Percentiles rank a stretch among this genome's conserved stretches.
These are phyloP conservation scores for Cyphomyrus plagiostoma DNA, from an alignment of 2,113 vertebrate species.

Conservation along the genomic window DNA sequence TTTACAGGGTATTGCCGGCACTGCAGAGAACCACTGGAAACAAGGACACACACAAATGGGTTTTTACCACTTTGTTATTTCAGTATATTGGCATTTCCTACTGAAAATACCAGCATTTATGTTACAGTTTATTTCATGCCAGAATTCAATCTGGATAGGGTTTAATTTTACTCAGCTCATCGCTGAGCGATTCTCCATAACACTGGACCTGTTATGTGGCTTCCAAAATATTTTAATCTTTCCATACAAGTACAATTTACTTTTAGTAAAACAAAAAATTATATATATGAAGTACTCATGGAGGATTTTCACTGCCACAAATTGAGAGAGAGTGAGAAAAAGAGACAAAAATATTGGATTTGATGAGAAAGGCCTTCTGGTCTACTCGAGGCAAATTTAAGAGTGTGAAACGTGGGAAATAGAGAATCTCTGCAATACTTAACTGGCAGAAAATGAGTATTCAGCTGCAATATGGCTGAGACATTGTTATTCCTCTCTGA, in stretches of 20 bases:
- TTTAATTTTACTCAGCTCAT: neutral
- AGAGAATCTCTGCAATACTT: slow-evolving; percentile 38
- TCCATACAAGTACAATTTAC: neutral
- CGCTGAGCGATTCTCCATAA: neutral
- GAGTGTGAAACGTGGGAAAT: slow-evolving; percentile 26
- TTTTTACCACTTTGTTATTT: neutral
- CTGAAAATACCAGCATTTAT: neutral
- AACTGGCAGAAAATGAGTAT: slow-evolving; percentile 43
- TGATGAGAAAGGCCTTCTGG: slow-evolving; percentile 37
- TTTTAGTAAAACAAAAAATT: neutral
- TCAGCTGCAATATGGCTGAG: slow-evolving; percentile 45
- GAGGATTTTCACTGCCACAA: neutral
- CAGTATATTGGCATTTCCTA: neutral
- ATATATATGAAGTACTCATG: neutral
- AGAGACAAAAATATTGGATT: slow-evolving; percentile 17
- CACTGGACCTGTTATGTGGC: neutral
- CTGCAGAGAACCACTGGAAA: neutral
- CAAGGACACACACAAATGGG: neutral
- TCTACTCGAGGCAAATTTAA: slow-evolving; percentile 31
- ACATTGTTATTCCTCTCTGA: slow-evolving; percentile 49
- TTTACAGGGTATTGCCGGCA: neutral
- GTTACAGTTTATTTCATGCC: neutral
- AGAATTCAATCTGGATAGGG: neutral
- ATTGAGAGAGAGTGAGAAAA: slow-evolving; percentile 21
- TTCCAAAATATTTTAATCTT: neutral